Conservation (phyloP, 1,140 invertebrate genomes). For the Episyrphus balteatus region DNA sequence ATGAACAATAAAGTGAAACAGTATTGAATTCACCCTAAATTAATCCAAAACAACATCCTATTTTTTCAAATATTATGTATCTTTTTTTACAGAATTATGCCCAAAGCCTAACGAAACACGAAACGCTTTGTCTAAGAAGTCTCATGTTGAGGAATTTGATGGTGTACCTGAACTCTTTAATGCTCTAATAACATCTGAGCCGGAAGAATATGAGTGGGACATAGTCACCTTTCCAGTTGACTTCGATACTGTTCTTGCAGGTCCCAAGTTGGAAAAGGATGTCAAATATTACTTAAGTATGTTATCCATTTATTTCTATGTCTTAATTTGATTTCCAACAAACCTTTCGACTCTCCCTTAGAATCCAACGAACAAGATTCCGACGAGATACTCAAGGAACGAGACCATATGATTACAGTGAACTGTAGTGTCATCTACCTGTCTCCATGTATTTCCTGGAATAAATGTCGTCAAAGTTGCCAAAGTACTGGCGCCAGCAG, state of each 20-base stretch:
- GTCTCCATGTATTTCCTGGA: constrained; percentile 78
- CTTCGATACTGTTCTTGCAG: constrained; percentile 39
- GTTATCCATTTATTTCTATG: constrained; percentile 5
- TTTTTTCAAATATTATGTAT: constrained; percentile 1
- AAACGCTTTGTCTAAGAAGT: constrained; percentile 61
- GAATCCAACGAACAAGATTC: constrained; percentile 27
- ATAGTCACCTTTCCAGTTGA: constrained; percentile 71
- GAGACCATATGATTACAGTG: constrained; percentile 47
- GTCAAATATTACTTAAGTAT: constrained; percentile 28
- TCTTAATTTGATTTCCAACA: neutral
- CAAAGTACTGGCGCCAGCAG: constrained; percentile 31
- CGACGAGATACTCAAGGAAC: constrained; percentile 31
- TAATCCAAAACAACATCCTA: neutral
- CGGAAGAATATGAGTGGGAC: constrained; percentile 50
- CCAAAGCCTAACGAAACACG: constrained; percentile 68
- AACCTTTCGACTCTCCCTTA: constrained; percentile 4
- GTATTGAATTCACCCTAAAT: too few relatives aligned
- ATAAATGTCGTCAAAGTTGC: constrained; percentile 51
- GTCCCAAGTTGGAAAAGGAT: constrained; percentile 30
- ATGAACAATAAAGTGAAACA: too few relatives aligned
- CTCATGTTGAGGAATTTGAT: constrained; percentile 75
- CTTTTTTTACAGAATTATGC: constrained; percentile 59
- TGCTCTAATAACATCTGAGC: constrained; percentile 64
- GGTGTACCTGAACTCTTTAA: constrained; percentile 74
- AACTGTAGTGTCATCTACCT: constrained; percentile 92